These are phyloP conservation scores for Chrysocyon brachyurus DNA, from an alignment of 2,797 vertebrate genomes.

Conservation along the genomic window DNA sequence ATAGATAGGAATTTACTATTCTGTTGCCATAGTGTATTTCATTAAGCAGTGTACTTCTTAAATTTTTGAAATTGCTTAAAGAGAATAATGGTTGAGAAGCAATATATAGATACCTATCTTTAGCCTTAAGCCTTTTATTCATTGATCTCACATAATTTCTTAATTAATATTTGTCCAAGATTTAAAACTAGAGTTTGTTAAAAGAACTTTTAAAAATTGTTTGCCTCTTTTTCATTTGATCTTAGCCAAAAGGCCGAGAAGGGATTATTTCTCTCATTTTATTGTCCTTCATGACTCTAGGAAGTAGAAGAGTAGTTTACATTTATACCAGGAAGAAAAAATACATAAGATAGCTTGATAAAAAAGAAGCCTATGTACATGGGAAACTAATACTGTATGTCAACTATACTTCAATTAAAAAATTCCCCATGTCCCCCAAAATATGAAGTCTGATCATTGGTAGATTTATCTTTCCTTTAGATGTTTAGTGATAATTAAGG, in stretches of 20 bases:
- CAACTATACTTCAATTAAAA: background rate
- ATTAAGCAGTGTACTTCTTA: constrained; percentile 30
- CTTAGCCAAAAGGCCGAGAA: too few species aligned
- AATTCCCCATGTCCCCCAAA: background rate
- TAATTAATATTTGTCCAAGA: constrained; percentile 28
- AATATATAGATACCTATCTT: background rate
- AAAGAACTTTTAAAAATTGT: constrained; percentile 9
- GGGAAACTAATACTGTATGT: background rate
- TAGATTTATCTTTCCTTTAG: constrained; percentile 21
- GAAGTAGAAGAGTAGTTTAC: constrained; percentile 17
- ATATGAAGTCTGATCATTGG: background rate
- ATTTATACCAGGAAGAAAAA: constrained; percentile 20
- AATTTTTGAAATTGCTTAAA: constrained; percentile 46
- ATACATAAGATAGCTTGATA: background rate
- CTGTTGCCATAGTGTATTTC: constrained; percentile 16
- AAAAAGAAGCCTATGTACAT: background rate
- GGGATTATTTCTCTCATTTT: background rate
- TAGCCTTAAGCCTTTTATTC: constrained; percentile 1
- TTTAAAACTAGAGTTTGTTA: constrained; percentile 43
- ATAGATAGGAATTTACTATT: background rate
- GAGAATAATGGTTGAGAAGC: constrained; percentile 32
- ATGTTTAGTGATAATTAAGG: background rate
- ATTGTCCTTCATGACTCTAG: background rate
- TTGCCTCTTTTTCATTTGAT: background rate
- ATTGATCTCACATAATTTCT: constrained; percentile 27